phyloP scores from a whole-genome alignment of 92 coral and sea anemone genomes.

The Phenganax stokvisi region DNA sequence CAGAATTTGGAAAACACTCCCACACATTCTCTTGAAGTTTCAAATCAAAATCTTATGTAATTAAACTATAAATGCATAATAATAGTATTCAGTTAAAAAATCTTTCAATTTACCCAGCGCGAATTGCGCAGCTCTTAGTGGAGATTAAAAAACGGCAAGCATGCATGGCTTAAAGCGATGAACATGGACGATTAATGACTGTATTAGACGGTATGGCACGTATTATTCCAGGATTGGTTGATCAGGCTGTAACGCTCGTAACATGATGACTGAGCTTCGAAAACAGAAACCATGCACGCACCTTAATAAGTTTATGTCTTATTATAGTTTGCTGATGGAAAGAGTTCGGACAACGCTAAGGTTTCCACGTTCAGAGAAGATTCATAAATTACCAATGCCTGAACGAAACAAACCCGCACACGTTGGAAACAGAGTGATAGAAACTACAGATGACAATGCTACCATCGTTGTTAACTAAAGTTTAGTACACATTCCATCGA shows the following conservation, averaged over 20 bases:
- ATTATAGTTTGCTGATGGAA: conserved; percentile 71
- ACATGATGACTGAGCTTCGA: not conserved
- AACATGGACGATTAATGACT: too few species aligned
- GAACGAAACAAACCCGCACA: conserved; percentile 16
- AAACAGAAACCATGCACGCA: too few species aligned
- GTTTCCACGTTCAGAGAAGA: conserved; percentile 79
- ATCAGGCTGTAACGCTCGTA: not conserved
- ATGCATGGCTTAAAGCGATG: too few species aligned
- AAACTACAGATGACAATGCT: conserved; percentile 9
- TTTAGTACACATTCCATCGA: not conserved
- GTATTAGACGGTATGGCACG: too few species aligned
- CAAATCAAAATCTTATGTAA: too few species aligned
- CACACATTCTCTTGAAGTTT: too few species aligned
- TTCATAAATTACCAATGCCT: conserved; percentile 72
- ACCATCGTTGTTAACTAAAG: conserved; percentile 32
- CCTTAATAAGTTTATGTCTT: not conserved
- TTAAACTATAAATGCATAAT: too few species aligned
- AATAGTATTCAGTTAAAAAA: too few species aligned
- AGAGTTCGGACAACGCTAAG: conserved; percentile 84
- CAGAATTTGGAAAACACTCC: too few species aligned
- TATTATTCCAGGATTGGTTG: not conserved
- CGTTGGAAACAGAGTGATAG: conserved; percentile 6
- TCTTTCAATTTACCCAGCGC: too few species aligned
- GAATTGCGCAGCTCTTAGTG: too few species aligned
- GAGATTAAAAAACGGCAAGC: too few species aligned